Percentiles rank a stretch among this genome's conserved stretches.
phyloP scores from a whole-genome alignment of 2,888 invertebrate genomes.

The Artemia sp. region DNA sequence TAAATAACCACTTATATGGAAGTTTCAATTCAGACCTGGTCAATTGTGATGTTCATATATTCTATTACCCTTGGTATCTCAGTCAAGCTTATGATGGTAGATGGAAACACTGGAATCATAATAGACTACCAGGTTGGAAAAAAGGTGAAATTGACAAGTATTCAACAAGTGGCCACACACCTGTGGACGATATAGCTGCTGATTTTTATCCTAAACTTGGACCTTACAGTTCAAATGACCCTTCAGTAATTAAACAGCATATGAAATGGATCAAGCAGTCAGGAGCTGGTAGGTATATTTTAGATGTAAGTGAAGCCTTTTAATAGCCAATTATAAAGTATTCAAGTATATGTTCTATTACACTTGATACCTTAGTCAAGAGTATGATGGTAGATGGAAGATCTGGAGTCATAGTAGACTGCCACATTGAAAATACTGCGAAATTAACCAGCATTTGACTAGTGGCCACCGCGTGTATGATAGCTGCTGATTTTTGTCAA shows the following conservation, averaged over 20 bases:
- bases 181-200: constrained; percentile 40
- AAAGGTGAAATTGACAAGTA: constrained; percentile 34
- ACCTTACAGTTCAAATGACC: constrained; percentile 38
- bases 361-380: constrained; percentile 31
- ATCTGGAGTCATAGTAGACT: constrained; percentile 23
- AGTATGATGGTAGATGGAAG: constrained; percentile 24
- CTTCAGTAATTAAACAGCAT: constrained; percentile 39
- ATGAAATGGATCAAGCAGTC: constrained; percentile 42
- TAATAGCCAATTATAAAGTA: no score
- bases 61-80: constrained; percentile 35
- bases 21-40: not conserved
- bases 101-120: constrained; percentile 23
- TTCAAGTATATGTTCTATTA: constrained; percentile 33
- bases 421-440: constrained; percentile 29
- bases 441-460: constrained; percentile 34
- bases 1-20: no score
- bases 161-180: constrained; percentile 36
- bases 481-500: constrained; percentile 39
- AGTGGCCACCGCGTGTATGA: constrained; percentile 39
- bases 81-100: constrained; percentile 25
- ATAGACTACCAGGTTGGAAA: constrained; percentile 24
- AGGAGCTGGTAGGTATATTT: constrained; percentile 35
- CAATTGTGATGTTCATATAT: constrained; percentile 32
- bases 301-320: no score
- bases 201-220: constrained; percentile 40